phyloP scores from a whole-genome alignment of 2,797 vertebrate species.

The Arrhamphus sclerolepis region DNA sequence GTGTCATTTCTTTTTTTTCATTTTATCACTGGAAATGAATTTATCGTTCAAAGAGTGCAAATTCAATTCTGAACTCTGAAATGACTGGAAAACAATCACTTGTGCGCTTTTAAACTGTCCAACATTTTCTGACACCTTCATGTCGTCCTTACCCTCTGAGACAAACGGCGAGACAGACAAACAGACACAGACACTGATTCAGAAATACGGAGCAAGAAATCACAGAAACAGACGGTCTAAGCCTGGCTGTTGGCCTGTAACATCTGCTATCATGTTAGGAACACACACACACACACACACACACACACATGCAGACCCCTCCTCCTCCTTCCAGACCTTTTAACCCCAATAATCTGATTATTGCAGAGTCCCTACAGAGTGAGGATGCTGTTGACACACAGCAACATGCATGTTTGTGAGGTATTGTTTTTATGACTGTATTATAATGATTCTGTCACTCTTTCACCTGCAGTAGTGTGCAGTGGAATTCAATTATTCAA shows the following conservation, averaged over 20 bases:
- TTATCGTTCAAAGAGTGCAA: too few species aligned
- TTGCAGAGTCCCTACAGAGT: slow-evolving; percentile 45
- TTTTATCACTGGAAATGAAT: too few species aligned
- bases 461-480: neutral
- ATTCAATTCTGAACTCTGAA: too few species aligned
- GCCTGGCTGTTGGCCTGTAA: slow-evolving; percentile 49
- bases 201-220: slow-evolving; percentile 50
- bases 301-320: slow-evolving; percentile 26
- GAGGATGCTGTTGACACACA: slow-evolving; percentile 43
- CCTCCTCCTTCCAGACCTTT: slow-evolving; percentile 54
- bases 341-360: slow-evolving; percentile 73
- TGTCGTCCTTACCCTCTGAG: neutral
- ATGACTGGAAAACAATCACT: too few species aligned
- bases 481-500: neutral
- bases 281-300: slow-evolving; percentile 18
- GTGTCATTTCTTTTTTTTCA: too few species aligned
- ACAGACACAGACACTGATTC: slow-evolving; percentile 16
- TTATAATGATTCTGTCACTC: neutral
- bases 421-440: slow-evolving; percentile 21
- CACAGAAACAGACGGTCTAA: slow-evolving; percentile 67
- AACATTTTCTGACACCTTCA: neutral
- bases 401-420: slow-evolving; percentile 20
- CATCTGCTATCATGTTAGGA: slow-evolving; percentile 58
- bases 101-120: too few species aligned
- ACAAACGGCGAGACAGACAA: slow-evolving; percentile 27